Conservation (phyloP, 1,140 invertebrate species). For the Drosophila pandora region DNA sequence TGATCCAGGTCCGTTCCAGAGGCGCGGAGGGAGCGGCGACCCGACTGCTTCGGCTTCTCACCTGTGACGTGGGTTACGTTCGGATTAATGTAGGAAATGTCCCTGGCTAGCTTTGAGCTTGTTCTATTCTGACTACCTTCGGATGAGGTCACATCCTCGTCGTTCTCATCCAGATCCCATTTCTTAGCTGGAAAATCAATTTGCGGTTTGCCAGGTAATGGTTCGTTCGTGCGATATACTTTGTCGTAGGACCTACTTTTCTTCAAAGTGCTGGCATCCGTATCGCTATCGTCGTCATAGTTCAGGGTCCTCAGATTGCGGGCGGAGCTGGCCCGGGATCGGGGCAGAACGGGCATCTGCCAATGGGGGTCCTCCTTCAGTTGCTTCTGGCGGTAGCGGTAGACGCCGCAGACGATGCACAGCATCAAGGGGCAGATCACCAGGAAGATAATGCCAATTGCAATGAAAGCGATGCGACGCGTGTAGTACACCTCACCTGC, state of each 20-base stretch:
- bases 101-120: conserved; percentile 85
- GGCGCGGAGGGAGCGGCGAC: conserved; percentile 84
- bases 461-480: conserved; percentile 86
- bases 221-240: conserved; percentile 92
- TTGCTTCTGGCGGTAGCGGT: conserved; percentile 86
- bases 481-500: conserved; percentile 83
- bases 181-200: conserved; percentile 91
- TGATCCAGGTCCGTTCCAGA: conserved; percentile 82
- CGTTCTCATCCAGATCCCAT: conserved; percentile 88
- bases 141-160: conserved; percentile 86
- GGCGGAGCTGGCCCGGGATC: conserved; percentile 85
- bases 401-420: conserved; percentile 88
- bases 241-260: conserved; percentile 90
- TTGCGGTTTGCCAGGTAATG: conserved; percentile 89
- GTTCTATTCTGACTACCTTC: conserved; percentile 86
- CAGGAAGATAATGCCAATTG: conserved; percentile 90
- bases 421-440: conserved; percentile 91
- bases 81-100: conserved; percentile 85
- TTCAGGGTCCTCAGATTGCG: conserved; percentile 84
- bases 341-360: conserved; percentile 83
- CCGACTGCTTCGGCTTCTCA: conserved; percentile 84
- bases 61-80: conserved; percentile 70
- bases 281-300: conserved; percentile 79
- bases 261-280: conserved; percentile 84
- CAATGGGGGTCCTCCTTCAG: conserved; percentile 84